Evolutionary conservation across 2,888 invertebrate genomes (phyloP), one percentile per base, ranked within the genome.

Genomic region (Drosophila kanekoi): DNA sequence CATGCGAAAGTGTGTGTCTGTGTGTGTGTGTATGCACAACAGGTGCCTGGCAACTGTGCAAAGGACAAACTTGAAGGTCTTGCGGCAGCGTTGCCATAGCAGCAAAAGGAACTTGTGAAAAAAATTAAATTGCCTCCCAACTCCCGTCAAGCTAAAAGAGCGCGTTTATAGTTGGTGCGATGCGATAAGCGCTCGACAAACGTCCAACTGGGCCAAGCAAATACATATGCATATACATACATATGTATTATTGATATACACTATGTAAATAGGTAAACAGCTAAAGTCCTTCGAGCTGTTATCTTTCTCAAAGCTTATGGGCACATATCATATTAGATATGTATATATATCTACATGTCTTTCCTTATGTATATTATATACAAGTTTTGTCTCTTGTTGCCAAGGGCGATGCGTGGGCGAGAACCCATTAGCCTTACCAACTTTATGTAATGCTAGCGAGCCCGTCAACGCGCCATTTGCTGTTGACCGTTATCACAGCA

Each of bases 31-130:
- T 44, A 23, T 54, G 52, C 54, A 81, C 87, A 87, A 87, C 88
- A 87, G 86, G 85, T 87, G 85, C 85, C 85, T 86, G 83, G 88
- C 83, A 86, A 86, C 87, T 81, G 85, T 85, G 88, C 79, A 84
- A 81, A 87, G 87, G 87, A 87, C 83, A 75, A 86, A 86, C 51
- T 66, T 84, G 79, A 87, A 84, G 82, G 84, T 87, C 82, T 75
- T 51, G 47, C 41, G 37, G 14, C 57, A 58, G 40, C 47, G 70
- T 71, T 83, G 78, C 76, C 81, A 68, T 76, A 79, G 28, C 65
- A 68, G 45, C 38, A 40, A 45, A 41, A 64, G 49, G 35, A 49
- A 67, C 44, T 44, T 14, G 44, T 13, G 20, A 61, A 71, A 58
- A 67, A 37, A 41, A 49, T n/a, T 45, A 23, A 33, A 57, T 18